phyloP scores from a whole-genome alignment of 2,797 vertebrate species.

The Lates japonicus region DNA sequence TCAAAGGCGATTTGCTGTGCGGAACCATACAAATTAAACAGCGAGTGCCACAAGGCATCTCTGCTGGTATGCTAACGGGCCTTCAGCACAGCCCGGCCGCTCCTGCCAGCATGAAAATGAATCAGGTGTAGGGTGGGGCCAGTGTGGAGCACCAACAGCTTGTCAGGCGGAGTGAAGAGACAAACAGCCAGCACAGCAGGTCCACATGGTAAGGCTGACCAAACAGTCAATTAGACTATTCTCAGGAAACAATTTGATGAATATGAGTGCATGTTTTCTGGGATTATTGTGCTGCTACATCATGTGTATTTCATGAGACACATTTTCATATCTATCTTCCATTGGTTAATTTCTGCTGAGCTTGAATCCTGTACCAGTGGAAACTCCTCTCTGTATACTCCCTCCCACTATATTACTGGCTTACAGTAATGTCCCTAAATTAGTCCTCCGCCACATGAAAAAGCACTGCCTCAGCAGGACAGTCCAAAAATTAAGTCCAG shows the following conservation, averaged over 20 bases:
- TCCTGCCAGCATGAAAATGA: slow-evolving; percentile 79
- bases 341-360: slow-evolving; percentile 19
- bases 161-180: slow-evolving; percentile 59
- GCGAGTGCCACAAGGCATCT: slow-evolving; percentile 80
- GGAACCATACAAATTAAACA: slow-evolving; percentile 85
- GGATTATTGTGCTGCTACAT: neutral
- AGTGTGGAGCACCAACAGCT: slow-evolving; percentile 57
- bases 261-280: slow-evolving; percentile 22
- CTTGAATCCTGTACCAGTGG: neutral
- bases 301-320: slow-evolving; percentile 6
- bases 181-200: slow-evolving; percentile 65
- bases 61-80: slow-evolving; percentile 72
- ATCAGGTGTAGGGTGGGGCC: slow-evolving; percentile 67
- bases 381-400: slow-evolving; percentile 17
- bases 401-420: slow-evolving; percentile 30
- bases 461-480: slow-evolving; percentile 54
- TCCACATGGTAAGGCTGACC: slow-evolving; percentile 29
- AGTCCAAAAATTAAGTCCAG: slow-evolving; percentile 51
- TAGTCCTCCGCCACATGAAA: slow-evolving; percentile 54
- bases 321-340: neutral
- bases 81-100: slow-evolving; percentile 44
- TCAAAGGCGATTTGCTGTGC: slow-evolving; percentile 81
- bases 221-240: slow-evolving; percentile 20
- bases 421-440: slow-evolving; percentile 47
- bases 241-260: slow-evolving; percentile 16